A percentile compares a stretch with the other conserved stretches of the same genome.
Conservation (phyloP, 1,140 invertebrate genomes). For the Drosophila lowei region DNA sequence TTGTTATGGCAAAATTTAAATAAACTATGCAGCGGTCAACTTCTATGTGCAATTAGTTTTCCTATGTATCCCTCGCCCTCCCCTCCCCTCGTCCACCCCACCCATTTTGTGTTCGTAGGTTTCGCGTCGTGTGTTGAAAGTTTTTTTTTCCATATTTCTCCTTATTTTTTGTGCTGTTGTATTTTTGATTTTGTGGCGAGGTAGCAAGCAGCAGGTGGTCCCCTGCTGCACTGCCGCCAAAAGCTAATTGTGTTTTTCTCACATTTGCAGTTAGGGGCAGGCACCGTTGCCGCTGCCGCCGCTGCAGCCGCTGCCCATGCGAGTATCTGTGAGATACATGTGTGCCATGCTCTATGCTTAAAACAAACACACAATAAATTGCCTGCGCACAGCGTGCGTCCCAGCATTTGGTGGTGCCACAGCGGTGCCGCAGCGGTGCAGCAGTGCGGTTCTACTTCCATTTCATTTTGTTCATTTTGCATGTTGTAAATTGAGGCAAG, state of each 20-base stretch:
- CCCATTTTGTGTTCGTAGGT: slow-evolving; percentile 8
- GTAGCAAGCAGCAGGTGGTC: slow-evolving; percentile 70
- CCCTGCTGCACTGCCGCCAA: slow-evolving; percentile 66
- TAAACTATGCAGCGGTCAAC: slow-evolving; percentile 69
- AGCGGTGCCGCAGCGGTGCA: slow-evolving; percentile 10
- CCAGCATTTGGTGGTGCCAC: slow-evolving; percentile 35
- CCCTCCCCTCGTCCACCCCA: background rate
- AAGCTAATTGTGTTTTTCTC: slow-evolving; percentile 81
- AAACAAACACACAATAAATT: slow-evolving; percentile 82
- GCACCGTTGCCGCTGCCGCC: slow-evolving; percentile 30
- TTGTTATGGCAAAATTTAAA: slow-evolving; percentile 69
- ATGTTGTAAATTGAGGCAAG: slow-evolving; percentile 76
- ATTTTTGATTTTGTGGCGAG: slow-evolving; percentile 54
- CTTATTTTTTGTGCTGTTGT: background rate
- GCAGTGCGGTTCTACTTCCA: slow-evolving; percentile 55
- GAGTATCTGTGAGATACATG: slow-evolving; percentile 63
- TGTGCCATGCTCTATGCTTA: slow-evolving; percentile 49
- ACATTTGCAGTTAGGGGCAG: slow-evolving; percentile 71
- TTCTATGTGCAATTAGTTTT: slow-evolving; percentile 78
- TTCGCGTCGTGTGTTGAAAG: slow-evolving; percentile 66
- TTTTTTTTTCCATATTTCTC: slow-evolving; percentile 19
- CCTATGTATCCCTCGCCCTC: slow-evolving; percentile 41
- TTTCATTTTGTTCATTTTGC: slow-evolving; percentile 70
- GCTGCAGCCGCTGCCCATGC: too few species aligned
- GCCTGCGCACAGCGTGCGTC: slow-evolving; percentile 69